phyloP scores from a whole-genome alignment of 2,113 vertebrate genomes.

The Leucoraja erinaceus region DNA sequence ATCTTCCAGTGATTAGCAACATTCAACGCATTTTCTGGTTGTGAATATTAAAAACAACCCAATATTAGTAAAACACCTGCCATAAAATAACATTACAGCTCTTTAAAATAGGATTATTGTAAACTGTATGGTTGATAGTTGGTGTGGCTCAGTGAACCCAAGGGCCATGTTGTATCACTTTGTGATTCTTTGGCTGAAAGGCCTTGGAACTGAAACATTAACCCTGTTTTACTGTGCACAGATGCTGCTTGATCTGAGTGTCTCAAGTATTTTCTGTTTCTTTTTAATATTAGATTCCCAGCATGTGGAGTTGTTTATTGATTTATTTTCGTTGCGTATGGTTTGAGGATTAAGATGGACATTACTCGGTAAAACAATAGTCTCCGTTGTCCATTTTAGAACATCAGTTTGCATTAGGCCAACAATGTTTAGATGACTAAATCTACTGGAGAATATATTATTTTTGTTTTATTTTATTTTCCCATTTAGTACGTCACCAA shows the following conservation, averaged over 20 bases:
- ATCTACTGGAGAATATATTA: neutral
- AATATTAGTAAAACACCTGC: neutral
- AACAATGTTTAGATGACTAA: neutral
- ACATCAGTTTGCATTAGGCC: neutral
- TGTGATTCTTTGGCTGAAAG: too few species aligned
- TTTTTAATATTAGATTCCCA: too few species aligned
- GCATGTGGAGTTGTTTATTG: too few species aligned
- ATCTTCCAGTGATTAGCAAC: neutral
- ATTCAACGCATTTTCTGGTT: neutral
- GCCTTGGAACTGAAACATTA: too few species aligned
- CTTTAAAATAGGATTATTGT: too few species aligned
- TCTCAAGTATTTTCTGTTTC: too few species aligned
- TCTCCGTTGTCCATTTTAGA: neutral
- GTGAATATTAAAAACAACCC: neutral
- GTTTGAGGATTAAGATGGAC: neutral
- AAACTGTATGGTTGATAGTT: too few species aligned
- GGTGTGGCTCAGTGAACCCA: too few species aligned
- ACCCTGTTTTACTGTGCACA: too few species aligned
- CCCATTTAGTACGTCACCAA: neutral
- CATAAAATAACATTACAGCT: neutral
- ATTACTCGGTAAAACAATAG: too few species aligned
- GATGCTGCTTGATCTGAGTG: too few species aligned
- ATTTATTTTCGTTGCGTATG: neutral
- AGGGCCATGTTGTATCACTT: too few species aligned
- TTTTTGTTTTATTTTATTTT: neutral